These are phyloP conservation scores for Bombus waltoni DNA, from an alignment of 1,140 invertebrate genomes.

Conservation along the genomic window DNA sequence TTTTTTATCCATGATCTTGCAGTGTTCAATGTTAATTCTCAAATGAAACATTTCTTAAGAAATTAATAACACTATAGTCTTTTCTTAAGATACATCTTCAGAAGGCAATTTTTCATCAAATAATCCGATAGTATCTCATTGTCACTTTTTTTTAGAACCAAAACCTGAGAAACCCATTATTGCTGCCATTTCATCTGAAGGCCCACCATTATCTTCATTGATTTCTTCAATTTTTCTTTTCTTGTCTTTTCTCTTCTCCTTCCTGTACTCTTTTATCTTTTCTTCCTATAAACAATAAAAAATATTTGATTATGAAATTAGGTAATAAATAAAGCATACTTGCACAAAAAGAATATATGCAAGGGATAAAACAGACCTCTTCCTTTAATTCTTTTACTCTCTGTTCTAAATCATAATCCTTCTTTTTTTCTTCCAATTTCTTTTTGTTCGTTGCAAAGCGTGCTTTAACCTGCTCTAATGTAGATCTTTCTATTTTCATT, in stretches of 20 bases:
- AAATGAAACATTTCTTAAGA: conserved; percentile 10
- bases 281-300: conserved; percentile 87
- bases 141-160: conserved; percentile 92
- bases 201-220: conserved; percentile 84
- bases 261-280: conserved; percentile 95
- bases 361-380: conserved; percentile 85
- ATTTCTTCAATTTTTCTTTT: conserved; percentile 93
- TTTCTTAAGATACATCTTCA: neutral
- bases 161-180: conserved; percentile 99
- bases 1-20: conserved; percentile 44
- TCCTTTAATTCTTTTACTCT: conserved; percentile 96
- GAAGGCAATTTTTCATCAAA: conserved; percentile 23
- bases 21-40: conserved; percentile 24
- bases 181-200: conserved; percentile 92
- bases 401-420: conserved; percentile 97
- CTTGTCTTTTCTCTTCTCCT: conserved; percentile 94
- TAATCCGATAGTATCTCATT: conserved; percentile 19
- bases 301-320: conserved; percentile 36
- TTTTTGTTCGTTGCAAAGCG: conserved; percentile 96
- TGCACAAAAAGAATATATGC: neutral
- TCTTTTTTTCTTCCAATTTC: conserved; percentile 97
- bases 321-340: conserved; percentile 7
- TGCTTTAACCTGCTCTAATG: conserved; percentile 97
- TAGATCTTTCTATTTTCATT: conserved; percentile 98
- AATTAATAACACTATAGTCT: neutral